phyloP scores from a whole-genome alignment of 1,140 invertebrate species.

The Drosophila saltans region DNA sequence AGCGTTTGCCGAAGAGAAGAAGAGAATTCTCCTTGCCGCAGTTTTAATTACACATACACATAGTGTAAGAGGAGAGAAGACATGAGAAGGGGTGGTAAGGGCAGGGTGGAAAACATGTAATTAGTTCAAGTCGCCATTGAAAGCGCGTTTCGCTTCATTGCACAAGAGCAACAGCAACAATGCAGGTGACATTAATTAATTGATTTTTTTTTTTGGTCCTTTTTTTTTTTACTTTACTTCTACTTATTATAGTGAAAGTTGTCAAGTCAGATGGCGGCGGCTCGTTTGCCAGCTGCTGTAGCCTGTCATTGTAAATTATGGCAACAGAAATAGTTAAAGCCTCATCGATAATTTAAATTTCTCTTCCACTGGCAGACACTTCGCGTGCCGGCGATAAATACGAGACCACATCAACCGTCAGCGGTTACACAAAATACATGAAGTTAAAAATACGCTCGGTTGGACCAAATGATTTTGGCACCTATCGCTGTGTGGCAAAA shows the following conservation, averaged over 20 bases:
- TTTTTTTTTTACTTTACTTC: constrained; percentile 14
- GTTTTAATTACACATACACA: constrained; percentile 77
- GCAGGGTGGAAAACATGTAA: constrained; percentile 30
- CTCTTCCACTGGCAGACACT: constrained; percentile 62
- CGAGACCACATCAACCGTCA: constrained; percentile 90
- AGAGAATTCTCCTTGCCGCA: constrained; percentile 58
- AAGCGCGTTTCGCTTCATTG: constrained; percentile 60
- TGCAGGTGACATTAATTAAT: constrained; percentile 81
- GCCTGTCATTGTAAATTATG: constrained; percentile 20
- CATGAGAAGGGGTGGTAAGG: too few relatives aligned
- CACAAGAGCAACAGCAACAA: constrained; percentile 26
- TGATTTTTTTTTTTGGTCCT: constrained; percentile 54
- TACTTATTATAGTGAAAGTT: constrained; percentile 24
- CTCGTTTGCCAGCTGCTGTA: neutral
- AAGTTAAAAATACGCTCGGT: constrained; percentile 93
- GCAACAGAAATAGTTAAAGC: constrained; percentile 30
- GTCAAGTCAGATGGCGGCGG: constrained; percentile 36
- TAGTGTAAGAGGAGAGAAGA: neutral
- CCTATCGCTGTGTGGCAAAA: constrained; percentile 96
- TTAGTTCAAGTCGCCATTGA: constrained; percentile 72
- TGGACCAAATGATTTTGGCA: constrained; percentile 91
- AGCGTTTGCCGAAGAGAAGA: constrained; percentile 48
- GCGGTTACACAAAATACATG: constrained; percentile 94
- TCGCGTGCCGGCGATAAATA: constrained; percentile 91
- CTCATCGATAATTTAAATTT: constrained; percentile 30